Evolutionary conservation across 2,888 invertebrate genomes (phyloP).

Genomic region (Achlya flavicornis): DNA sequence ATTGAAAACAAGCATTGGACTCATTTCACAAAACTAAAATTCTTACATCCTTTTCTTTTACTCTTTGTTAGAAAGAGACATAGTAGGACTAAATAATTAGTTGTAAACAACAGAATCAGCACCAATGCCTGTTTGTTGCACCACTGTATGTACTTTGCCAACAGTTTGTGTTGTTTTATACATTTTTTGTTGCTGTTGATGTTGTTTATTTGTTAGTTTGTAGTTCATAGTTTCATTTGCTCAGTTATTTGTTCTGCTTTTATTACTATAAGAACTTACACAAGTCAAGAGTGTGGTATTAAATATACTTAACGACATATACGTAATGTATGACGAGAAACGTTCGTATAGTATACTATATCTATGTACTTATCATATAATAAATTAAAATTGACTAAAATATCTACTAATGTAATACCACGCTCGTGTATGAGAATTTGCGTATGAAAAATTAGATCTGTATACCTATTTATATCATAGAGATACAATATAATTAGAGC

Average conservation of each 20-base stretch:
- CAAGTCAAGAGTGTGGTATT: not conserved
- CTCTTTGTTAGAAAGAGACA: no score
- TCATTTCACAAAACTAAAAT: no score
- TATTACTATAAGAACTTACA: constrained; percentile 15
- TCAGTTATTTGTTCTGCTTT: constrained; percentile 35
- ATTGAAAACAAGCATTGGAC: no score
- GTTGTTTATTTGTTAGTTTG: constrained; percentile 34
- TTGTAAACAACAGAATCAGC: no score
- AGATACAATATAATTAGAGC: no score
- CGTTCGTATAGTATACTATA: not conserved
- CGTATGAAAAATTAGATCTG: not conserved
- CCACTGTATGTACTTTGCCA: constrained; percentile 10
- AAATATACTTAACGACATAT: not conserved
- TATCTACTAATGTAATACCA: not conserved
- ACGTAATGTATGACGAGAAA: not conserved
- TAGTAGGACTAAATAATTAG: no score
- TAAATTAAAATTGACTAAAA: not conserved
- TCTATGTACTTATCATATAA: not conserved
- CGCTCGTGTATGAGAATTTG: not conserved
- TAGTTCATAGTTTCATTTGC: constrained; percentile 42
- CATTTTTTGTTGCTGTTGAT: constrained; percentile 39
- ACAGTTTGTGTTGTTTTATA: constrained; percentile 13
- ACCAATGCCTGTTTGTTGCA: constrained; percentile 6
- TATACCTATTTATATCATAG: not conserved
- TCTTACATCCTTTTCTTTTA: no score